Conservation (phyloP, 2,113 vertebrate genomes). For the Datnioides undecimradiatus region DNA sequence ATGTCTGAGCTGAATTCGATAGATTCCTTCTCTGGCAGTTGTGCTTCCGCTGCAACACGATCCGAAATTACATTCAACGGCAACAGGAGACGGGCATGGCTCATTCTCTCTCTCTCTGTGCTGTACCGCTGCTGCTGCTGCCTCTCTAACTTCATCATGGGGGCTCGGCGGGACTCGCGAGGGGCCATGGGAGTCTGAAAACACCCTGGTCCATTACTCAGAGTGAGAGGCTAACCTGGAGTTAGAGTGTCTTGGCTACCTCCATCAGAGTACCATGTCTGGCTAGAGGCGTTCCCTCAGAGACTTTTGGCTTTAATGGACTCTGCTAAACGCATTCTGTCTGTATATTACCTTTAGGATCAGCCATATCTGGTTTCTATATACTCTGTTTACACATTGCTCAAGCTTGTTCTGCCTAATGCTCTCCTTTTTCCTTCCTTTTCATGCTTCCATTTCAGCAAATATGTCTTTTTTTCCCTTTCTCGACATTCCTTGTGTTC, state of each 20-base stretch:
- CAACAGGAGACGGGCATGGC: constrained; percentile 75
- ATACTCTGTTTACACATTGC: constrained; percentile 66
- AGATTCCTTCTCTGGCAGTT: constrained; percentile 79
- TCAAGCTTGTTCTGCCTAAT: constrained; percentile 36
- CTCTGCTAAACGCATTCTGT: constrained; percentile 83
- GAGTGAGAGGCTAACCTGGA: constrained; percentile 75
- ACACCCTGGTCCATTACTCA: constrained; percentile 80
- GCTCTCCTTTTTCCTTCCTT: constrained; percentile 26
- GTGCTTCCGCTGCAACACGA: constrained; percentile 80
- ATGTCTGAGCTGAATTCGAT: constrained; percentile 82
- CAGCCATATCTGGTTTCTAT: constrained; percentile 79
- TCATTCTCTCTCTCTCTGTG: constrained; percentile 52
- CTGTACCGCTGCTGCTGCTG: constrained; percentile 44
- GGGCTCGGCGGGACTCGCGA: constrained; percentile 57
- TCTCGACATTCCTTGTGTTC: constrained; percentile 24
- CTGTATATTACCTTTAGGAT: constrained; percentile 77
- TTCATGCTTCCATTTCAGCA: constrained; percentile 1
- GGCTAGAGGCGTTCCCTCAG: constrained; percentile 71
- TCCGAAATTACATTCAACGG: constrained; percentile 78
- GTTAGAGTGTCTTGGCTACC: constrained; percentile 74
- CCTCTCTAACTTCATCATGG: constrained; percentile 83
- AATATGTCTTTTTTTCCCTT: background rate
- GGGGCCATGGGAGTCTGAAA: constrained; percentile 78
- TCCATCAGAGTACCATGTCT: constrained; percentile 75
- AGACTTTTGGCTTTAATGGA: constrained; percentile 83